Evolutionary conservation across 2,797 vertebrate genomes (phyloP), one percentile per base, ranked within the genome.

Genomic region (Molossus molossus): DNA sequence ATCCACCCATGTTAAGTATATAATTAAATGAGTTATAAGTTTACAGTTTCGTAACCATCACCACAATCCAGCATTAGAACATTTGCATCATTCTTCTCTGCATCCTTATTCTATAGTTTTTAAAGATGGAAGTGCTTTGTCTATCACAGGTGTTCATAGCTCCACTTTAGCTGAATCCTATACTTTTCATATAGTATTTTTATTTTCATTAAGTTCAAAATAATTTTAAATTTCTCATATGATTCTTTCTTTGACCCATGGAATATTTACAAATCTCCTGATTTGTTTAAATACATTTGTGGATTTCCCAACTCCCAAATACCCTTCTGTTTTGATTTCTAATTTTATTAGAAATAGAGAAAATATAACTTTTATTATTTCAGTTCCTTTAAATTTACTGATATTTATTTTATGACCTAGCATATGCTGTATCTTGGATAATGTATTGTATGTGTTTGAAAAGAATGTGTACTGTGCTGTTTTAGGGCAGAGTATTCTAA

Each of bases 141-240:
- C 14, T 55, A 40, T 29, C 25, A 9, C 6, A 81, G 57, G 11
- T 85, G 2, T 40, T 91, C 50, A 57, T 29, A 33, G 18, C 14
- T 65, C 37, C 9, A 8, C 60, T 80, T 77, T 62, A 62, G 7
- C 5, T 33, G 40, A 87, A 93, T 18, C 70, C 18, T 18, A 14
- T n/a, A 10, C 9, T n/a, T 91, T 86, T 72, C 70, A 50, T 11
- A 91, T 79, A 27, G 10, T 90, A 2, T 80, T 45, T 81, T 94
- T 58, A 64, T 93, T 91, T 93, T 76, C 14, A 73, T 87, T 79
- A 45, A 57, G 15, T 83, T 87, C 25, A 93, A 83, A 62, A 50
- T 91, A 58, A 67, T 58, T 60, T 73, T 15, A 62, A 58, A 73
- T 65, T 86, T 75, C 7, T 29, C 27, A 14, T 85, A 29, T 88